A percentile compares a stretch with the other conserved stretches of the same genome.
These are phyloP conservation scores for Myripristis murdjan DNA, from an alignment of 2,797 vertebrate genomes.

Conservation along the genomic window DNA sequence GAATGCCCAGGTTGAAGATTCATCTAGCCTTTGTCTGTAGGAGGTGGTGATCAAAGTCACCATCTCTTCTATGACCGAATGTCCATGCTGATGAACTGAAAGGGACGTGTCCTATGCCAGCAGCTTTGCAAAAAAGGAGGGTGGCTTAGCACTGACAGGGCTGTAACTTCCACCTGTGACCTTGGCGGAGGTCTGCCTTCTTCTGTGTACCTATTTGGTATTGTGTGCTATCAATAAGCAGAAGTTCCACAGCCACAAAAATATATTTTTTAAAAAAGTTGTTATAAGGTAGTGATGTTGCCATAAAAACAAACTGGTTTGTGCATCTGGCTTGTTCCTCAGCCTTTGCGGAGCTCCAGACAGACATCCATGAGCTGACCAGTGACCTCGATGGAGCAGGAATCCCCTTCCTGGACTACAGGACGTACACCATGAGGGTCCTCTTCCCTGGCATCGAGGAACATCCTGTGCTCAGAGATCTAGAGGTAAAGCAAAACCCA, in stretches of 20 bases:
- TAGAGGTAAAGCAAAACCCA: constrained; percentile 89
- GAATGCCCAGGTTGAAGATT: too few relatives aligned
- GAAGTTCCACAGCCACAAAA: not conserved
- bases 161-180: too few relatives aligned
- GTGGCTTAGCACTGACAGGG: too few relatives aligned
- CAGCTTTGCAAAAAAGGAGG: too few relatives aligned
- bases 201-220: too few relatives aligned
- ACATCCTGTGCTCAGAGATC: constrained; percentile 96
- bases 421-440: constrained; percentile 98
- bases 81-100: too few relatives aligned
- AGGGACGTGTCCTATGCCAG: too few relatives aligned
- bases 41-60: too few relatives aligned
- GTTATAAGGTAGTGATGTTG: not conserved
- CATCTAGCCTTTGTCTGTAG: too few relatives aligned
- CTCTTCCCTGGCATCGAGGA: constrained; percentile 98
- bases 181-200: too few relatives aligned
- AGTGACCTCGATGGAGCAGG: constrained; percentile 97
- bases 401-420: constrained; percentile 97
- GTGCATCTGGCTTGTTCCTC: constrained; percentile 33
- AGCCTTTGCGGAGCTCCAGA: constrained; percentile 99
- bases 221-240: not conserved
- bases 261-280: too few relatives aligned
- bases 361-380: constrained; percentile 98
- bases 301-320: not conserved
- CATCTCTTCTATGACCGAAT: too few relatives aligned